Evolutionary conservation across 2,888 invertebrate species (phyloP).

Genomic region (Gryllus longicercus): DNA sequence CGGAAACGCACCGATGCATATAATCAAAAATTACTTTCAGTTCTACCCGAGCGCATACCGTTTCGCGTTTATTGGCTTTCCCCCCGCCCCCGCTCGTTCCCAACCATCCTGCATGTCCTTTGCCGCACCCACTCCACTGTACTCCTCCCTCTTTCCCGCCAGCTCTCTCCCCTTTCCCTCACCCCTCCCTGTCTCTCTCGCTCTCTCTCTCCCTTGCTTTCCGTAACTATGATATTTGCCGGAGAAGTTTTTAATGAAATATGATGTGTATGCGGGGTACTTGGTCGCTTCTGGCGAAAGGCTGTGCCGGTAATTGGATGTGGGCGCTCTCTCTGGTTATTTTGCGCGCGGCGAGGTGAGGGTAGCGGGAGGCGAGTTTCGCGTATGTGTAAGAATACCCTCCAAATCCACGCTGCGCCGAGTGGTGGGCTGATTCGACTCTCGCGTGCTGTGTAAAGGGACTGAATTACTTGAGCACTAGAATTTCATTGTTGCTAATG

Average conservation of each 20-base stretch:
- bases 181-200: background rate
- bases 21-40: constrained; percentile 17
- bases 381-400: too few relatives aligned
- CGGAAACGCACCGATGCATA: background rate
- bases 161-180: rapidly evolving
- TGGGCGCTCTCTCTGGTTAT: background rate
- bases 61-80: background rate
- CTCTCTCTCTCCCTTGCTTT: background rate
- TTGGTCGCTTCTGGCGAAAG: background rate
- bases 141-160: background rate
- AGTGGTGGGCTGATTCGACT: too few relatives aligned
- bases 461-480: too few relatives aligned
- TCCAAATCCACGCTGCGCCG: too few relatives aligned
- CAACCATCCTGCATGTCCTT: too few relatives aligned
- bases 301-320: background rate
- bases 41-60: constrained; percentile 17
- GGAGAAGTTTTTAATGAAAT: constrained; percentile 7
- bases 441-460: too few relatives aligned
- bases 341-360: background rate
- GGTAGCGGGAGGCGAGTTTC: background rate
- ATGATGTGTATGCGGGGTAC: constrained; percentile 1
- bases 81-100: background rate
- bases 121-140: background rate
- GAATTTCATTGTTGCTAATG: too few relatives aligned
- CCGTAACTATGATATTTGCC: background rate